Conservation (phyloP, 92 coral and sea anemone genomes). For the Epizoanthus fatuus region DNA sequence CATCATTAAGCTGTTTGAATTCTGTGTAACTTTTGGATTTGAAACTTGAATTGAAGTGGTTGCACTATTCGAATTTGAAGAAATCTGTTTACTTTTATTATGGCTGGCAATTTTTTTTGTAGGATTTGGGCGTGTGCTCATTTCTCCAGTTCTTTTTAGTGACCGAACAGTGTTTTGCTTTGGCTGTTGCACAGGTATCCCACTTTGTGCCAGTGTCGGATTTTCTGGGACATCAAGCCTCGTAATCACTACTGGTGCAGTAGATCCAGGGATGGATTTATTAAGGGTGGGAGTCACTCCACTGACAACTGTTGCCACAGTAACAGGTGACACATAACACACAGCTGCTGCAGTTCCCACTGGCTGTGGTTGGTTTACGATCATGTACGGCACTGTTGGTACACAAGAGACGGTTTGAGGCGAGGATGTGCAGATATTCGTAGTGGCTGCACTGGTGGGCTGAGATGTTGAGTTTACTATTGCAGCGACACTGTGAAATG, state of each 20-base stretch:
- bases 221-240: conserved; percentile 5
- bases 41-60: not conserved
- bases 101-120: conserved; percentile 1
- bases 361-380: conserved; percentile 35
- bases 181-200: conserved; percentile 22
- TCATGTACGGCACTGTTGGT: conserved; percentile 39
- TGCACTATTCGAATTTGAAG: conserved; percentile 13
- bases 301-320: conserved; percentile 30
- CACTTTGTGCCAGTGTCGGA: conserved; percentile 6
- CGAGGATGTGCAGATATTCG: not conserved
- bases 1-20: not conserved
- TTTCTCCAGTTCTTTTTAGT: conserved; percentile 7
- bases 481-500: conserved; percentile 46
- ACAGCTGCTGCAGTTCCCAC: conserved; percentile 26
- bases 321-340: conserved; percentile 47
- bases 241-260: conserved; percentile 27
- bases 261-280: not conserved
- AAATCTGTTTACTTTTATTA: conserved; percentile 2
- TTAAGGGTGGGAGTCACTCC: not conserved
- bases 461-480: conserved; percentile 27
- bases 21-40: not conserved
- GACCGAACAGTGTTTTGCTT: conserved; percentile 7
- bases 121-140: not conserved
- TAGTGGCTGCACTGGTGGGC: conserved; percentile 20
- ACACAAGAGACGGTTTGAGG: conserved; percentile 27